These are phyloP conservation scores for Drosophila nannoptera DNA, from an alignment of 1,140 invertebrate genomes.

Conservation along the genomic window DNA sequence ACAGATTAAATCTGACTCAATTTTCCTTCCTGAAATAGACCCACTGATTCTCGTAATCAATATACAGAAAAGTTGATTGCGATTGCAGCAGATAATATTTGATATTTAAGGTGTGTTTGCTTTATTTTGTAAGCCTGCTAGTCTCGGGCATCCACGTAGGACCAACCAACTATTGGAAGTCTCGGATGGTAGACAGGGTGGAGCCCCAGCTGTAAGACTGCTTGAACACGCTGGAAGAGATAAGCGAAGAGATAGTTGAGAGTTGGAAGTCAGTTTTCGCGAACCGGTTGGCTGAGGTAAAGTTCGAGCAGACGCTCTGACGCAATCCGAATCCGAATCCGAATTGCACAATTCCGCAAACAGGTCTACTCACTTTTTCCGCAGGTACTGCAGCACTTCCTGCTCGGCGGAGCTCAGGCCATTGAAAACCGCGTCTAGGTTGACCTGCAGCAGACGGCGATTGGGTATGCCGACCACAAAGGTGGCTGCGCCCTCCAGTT, in stretches of 20 bases:
- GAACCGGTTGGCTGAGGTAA: constrained; percentile 57
- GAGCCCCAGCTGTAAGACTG: constrained; percentile 76
- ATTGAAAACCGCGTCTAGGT: constrained; percentile 82
- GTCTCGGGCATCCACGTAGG: background rate
- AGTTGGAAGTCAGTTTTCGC: constrained; percentile 21
- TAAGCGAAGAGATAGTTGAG: background rate
- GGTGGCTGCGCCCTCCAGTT: constrained; percentile 81
- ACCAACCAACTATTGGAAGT: background rate
- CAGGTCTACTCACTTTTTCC: constrained; percentile 81
- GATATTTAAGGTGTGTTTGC: too few relatives aligned
- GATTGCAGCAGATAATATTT: too few relatives aligned
- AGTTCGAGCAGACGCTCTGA: constrained; percentile 55
- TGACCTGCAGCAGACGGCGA: constrained; percentile 82
- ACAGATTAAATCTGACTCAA: too few relatives aligned
- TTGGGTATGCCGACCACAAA: constrained; percentile 87
- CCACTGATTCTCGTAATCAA: background rate
- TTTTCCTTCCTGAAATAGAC: too few relatives aligned
- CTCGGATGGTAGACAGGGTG: constrained; percentile 50
- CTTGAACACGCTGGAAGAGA: constrained; percentile 66
- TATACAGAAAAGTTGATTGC: background rate
- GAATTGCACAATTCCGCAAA: constrained; percentile 52
- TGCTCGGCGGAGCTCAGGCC: constrained; percentile 83
- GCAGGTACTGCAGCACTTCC: constrained; percentile 81
- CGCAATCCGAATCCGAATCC: constrained; percentile 55
- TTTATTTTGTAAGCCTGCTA: too few relatives aligned